Base-by-base conservation (phyloP, 2,888 invertebrate species). In the Tupiocoris notatus region DNA sequence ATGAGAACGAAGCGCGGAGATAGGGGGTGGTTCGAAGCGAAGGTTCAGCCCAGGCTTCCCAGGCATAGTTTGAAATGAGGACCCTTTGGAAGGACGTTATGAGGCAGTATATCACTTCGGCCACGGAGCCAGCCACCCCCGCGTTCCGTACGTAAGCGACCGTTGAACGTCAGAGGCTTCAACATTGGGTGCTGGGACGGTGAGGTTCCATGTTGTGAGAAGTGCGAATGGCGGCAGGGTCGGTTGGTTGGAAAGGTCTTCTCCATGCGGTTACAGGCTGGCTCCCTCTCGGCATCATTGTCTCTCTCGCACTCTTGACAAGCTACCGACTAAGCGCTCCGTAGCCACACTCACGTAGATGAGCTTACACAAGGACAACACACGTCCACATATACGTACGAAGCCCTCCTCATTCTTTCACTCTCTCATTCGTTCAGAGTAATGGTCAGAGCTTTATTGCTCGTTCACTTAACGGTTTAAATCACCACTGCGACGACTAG, bases 31-130 rank as follows among this genome's bases (percentile, higher is more conserved):
- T 3, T 12, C 12, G 39, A 67, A 63, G 76, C 54, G 54, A 70
- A 76, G 63, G 73, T 39, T 63, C 21, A 12, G 6, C 39, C 39
- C 39, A 3, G 39, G 39, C 39, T 39, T 39, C 39, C 39, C 9
- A 61, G 73, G 73, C 73, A 73, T 73, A 73, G 73, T 73, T 73
- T 39, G 73, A 59, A 20, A 59, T 18, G 59, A 73, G 73, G 73
- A 73, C 73, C 73, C 73, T 73, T 62, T 21, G 24, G 63, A 59
- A 67, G 76, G 68, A 70, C 76, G 76, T 76, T 76, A 76, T 76
- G 76, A 76, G 76, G 76, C 76, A 59, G 76, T 76, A 65, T 76
- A 76, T 76, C 76, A 75, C 75, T 75, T 25, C 18, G 25, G 25
- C 24, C 21, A 24, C 25, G 25, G 61, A 17, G 16, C 71, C 71